Base-by-base conservation (phyloP, 2,797 vertebrate species). In the Pempheris klunzingeri region DNA sequence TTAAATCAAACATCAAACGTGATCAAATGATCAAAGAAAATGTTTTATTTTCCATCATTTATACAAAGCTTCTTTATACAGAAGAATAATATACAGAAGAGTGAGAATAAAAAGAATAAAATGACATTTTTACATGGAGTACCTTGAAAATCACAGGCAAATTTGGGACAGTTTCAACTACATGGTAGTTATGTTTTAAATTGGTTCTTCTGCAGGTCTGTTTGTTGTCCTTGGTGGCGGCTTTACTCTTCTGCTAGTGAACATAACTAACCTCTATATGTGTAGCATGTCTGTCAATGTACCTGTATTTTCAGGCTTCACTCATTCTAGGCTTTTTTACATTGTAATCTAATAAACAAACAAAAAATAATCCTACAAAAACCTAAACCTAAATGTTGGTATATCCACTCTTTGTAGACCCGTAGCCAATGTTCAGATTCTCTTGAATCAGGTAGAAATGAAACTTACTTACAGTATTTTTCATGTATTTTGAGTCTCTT, bases 61-160 rank as follows among this genome's bases (percentile, higher is more conserved):
- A 72, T 93, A 92, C 91, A 95, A 83, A 90, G 78, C 82, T 86
- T 88, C 83, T 93, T 92, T 93, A 90, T 92, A 94, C 91, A 93
- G 77, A 90, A 77, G 80, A 88, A 91, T 89, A 90, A 84, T 87
- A 88, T 87, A 90, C 84, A 90, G 70, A 71, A 53, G 62, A 84
- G 17, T 71, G 60, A 77, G 77, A 82, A 69, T 77, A 81, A 78
- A 57, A 84, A 72, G 41, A 82, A 82, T 83, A 85, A 65, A 79
- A 90, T 66, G 57, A 67, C 58, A 77, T 90, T 90, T 93, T 85
- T 88, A 93, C 81, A 92, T 68, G 78, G 52, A 90, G 85, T 65
- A 89, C 87, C 83, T 85, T 90, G 86, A 92, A 94, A 91, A 92
- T 88, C 83, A 82, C 86, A 87, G 88, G 90, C 74, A 90, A 87